Evolutionary conservation across 2,113 vertebrate species (phyloP), one percentile per base, ranked within the genome.

Genomic region (Atractosteus spatula): DNA sequence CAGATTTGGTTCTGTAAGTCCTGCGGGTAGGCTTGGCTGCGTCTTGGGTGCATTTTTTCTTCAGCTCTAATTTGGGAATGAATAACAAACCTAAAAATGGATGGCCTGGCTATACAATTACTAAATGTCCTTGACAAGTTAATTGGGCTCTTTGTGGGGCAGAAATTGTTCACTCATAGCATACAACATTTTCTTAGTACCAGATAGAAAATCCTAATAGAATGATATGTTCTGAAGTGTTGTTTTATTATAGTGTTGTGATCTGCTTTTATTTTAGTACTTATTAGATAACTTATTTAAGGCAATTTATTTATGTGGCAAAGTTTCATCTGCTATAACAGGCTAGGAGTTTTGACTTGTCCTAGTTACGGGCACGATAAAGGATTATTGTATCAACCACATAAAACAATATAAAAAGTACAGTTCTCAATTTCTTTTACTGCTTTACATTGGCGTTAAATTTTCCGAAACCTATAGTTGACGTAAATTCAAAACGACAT

Each of bases 301-400:
- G 29, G 29, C 29, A 29, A 29, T 29, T 51, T 7, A 5, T 51
- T 51, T 51, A 5, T 51, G 47, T 51, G 5, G 5, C 47, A 51
- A 1, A 51, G 5, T 51, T 51, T 51, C 5, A 51, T 10, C 5
- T 51, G 47, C 47, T 51, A 51, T 51, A 7, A 10, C 47, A 51
- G 47, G 5, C 10, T 51, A 51, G 5, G 86, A 86, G 84, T 80
- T 67, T 64, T 75, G 77, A 79, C 80, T 80, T 84, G 76, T 82
- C 29, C 29, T 29, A 2, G 29, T 29, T 29, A 29, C 1, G 29
- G 29, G 79, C 77, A 87, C 29, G 87, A 90, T 89, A 82, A 89
- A 90, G 88, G 81, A 78, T 86, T 87, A 77, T 85, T 81, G 61
- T 76, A 0, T 62, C 71, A 69, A 87, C 86, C 89, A 87, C 87